These are phyloP conservation scores for Eulemur albifrons DNA, from an alignment of 2,797 vertebrate species.

Conservation along the genomic window DNA sequence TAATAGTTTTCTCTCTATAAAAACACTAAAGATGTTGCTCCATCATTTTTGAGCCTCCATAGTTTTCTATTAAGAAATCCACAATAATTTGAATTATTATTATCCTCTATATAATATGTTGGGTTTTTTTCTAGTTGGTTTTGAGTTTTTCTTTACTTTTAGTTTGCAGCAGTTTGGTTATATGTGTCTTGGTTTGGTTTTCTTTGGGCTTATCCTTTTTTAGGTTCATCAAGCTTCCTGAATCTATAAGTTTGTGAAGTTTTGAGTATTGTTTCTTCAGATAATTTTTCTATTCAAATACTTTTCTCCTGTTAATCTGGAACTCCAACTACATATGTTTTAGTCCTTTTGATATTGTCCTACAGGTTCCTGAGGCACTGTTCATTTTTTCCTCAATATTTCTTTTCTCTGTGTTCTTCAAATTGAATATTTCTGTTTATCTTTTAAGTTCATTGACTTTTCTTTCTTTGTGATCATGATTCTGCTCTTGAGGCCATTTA, in stretches of 20 bases:
- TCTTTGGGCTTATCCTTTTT: not conserved
- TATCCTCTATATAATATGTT: not conserved
- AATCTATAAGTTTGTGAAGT: conserved; percentile 17
- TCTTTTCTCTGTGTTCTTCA: not conserved
- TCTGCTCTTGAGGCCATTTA: not conserved
- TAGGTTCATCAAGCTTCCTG: not conserved
- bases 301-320: not conserved
- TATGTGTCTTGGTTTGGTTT: not conserved
- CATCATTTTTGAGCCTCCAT: not conserved
- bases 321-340: not conserved
- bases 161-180: not conserved
- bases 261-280: not conserved
- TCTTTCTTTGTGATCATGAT: not conserved
- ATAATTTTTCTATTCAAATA: not conserved
- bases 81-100: not conserved
- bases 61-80: conserved; percentile 28
- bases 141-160: conserved; percentile 12
- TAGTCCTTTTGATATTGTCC: not conserved
- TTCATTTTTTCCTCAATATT: not conserved
- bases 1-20: not conserved
- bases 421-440: not conserved
- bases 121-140: not conserved
- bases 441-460: not conserved
- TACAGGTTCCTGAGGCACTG: not conserved
- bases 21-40: not conserved